These are phyloP conservation scores for Trissolcus basalis DNA, from an alignment of 1,140 invertebrate genomes.

Conservation along the genomic window DNA sequence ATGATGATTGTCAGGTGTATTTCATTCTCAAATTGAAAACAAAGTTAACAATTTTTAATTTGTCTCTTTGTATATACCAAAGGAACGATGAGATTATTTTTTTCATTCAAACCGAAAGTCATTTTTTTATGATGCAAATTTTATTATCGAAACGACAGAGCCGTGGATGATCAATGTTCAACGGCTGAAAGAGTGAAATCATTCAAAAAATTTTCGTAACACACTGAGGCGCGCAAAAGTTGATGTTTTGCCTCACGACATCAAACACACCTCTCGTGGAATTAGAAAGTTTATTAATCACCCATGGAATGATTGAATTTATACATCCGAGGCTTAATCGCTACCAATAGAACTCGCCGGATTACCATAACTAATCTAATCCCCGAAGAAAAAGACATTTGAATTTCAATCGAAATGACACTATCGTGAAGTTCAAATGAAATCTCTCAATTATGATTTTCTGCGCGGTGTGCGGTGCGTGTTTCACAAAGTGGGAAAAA, in stretches of 20 bases:
- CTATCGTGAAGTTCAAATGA: slow-evolving; percentile 34
- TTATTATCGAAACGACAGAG: neutral
- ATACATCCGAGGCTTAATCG: slow-evolving; percentile 37
- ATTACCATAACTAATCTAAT: slow-evolving; percentile 56
- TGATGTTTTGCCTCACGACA: no score
- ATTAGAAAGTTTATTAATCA: slow-evolving; percentile 54
- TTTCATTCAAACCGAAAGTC: no score
- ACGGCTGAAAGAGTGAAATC: slow-evolving; percentile 7
- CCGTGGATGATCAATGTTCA: slow-evolving; percentile 17
- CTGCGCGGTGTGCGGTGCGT: slow-evolving; percentile 22
- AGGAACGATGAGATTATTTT: no score
- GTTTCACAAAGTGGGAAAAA: slow-evolving; percentile 6
- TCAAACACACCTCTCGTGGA: slow-evolving; percentile 15
- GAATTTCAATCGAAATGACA: slow-evolving; percentile 44
- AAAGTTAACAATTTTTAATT: no score
- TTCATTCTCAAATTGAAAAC: no score
- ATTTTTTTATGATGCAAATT: slow-evolving; percentile 26
- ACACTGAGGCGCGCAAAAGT: neutral
- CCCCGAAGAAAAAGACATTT: slow-evolving; percentile 37
- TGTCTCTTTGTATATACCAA: no score
- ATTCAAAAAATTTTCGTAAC: slow-evolving; percentile 22
- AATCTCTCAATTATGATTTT: slow-evolving; percentile 49
- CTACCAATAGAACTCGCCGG: slow-evolving; percentile 21
- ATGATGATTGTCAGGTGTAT: no score
- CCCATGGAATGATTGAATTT: slow-evolving; percentile 45